These are phyloP conservation scores for Drosophila buzzatii DNA, from an alignment of 2,888 invertebrate genomes.

Conservation along the genomic window DNA sequence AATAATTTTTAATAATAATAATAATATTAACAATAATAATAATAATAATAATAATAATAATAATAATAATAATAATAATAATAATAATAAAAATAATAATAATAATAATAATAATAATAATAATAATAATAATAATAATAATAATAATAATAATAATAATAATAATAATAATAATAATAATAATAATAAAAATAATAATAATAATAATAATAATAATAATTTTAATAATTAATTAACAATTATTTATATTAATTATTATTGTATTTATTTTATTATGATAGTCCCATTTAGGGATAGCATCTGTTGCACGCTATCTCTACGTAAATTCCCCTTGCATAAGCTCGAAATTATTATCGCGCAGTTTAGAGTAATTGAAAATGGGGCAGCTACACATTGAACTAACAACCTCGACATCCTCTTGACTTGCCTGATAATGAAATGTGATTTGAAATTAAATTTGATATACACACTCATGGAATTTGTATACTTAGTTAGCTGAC, in stretches of 20 bases:
- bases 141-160: too few species aligned
- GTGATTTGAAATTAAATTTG: conserved; percentile 43
- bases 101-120: too few species aligned
- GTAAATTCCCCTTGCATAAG: conserved; percentile 10
- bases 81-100: too few species aligned
- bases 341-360: conserved; percentile 36
- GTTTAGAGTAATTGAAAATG: conserved; percentile 43
- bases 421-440: conserved; percentile 63
- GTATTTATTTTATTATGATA: too few species aligned
- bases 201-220: not conserved
- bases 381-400: conserved; percentile 60
- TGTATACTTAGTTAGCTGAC: conserved; percentile 12
- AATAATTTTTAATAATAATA: too few species aligned
- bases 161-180: too few species aligned
- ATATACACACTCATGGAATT: not conserved
- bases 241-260: not conserved
- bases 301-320: not conserved
- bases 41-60: too few species aligned
- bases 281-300: not conserved
- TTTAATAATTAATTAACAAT: not conserved
- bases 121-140: too few species aligned
- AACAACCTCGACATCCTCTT: conserved; percentile 71
- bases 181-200: too few species aligned
- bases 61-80: too few species aligned
- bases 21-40: too few species aligned